Base-by-base conservation (phyloP, 2,113 vertebrate genomes). In the Corvus cornix region DNA sequence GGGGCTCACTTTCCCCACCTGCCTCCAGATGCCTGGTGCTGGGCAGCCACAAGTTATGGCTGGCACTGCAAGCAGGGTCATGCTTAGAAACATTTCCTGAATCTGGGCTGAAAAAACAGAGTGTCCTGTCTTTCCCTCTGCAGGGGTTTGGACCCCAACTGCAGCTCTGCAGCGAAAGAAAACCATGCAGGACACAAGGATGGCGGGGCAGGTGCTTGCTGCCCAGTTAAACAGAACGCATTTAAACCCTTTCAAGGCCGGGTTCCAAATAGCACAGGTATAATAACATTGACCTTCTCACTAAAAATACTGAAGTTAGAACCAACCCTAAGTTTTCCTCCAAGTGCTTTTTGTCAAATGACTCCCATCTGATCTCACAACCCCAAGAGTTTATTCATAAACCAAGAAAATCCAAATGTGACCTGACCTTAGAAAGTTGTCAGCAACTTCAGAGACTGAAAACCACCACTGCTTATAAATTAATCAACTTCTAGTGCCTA, bases 381-480 rank as follows among this genome's bases (percentile, higher is more conserved):
- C 6, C 14, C 3, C 53, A 79, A 13, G 1, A 41, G 27, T 31
- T 90, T 84, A 46, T 59, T 77, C 58, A 76, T 69, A 93, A 68
- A 5, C 1, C 31, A 73, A 39, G 43, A 74, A 90, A 94, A 80
- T 67, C 11, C 1, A 2, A 80, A 83, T 16, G 26, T 4, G 9
- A 84, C 26, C 39, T 66, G 77, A 77, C 31, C 10, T 43, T 43
- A 55, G 80, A 16, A 88, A 90, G 67, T 23, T 92, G 64, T 62
- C 78, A 93, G 63, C 58, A 90, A 86, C 62, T 90, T 84, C n/a
- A 48, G 51, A 94, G 48, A 68, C 3, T 33, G 52, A 27, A 92
- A 93, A 91, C 7, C 52, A 70, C 31, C 30, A 17, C 27, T 70
- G n/a, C 43, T 73, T 91, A 70, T 48, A 90, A 80, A 87, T 70